Percentiles rank a stretch among this genome's conserved stretches.
Conservation (phyloP, 2,888 invertebrate genomes). For the Phengaris alcon region DNA sequence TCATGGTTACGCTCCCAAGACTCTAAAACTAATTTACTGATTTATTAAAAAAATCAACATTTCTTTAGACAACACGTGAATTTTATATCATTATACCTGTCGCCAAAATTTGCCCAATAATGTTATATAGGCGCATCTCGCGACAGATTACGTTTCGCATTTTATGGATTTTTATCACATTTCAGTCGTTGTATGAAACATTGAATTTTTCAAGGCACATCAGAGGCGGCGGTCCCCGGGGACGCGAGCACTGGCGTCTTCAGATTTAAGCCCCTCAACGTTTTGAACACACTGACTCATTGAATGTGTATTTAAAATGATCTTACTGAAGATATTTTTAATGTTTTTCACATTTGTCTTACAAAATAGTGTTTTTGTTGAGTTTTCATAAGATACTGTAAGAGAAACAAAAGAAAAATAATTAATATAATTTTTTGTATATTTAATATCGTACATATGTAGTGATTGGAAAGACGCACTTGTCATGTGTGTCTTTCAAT, state of each 20-base stretch:
- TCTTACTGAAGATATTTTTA: constrained; percentile 15
- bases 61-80: background rate
- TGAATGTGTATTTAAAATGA: constrained; percentile 27
- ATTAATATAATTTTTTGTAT: no score
- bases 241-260: constrained; percentile 55
- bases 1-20: no score
- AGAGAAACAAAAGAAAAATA: no score
- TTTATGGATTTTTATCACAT: constrained; percentile 43
- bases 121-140: constrained; percentile 32
- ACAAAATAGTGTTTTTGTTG: no score
- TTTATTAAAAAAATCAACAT: background rate
- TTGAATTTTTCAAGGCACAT: constrained; percentile 64
- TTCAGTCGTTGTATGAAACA: constrained; percentile 46
- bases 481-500: no score
- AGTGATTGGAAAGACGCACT: no score
- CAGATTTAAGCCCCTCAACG: constrained; percentile 59
- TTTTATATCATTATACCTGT: constrained; percentile 16
- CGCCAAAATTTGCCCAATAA: background rate
- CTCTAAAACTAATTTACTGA: no score
- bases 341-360: background rate
- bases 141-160: constrained; percentile 42
- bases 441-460: no score
- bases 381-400: no score
- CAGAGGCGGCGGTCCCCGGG: constrained; percentile 54
- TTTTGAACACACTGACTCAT: constrained; percentile 3